These are phyloP conservation scores for Maccullochella peelii DNA, from an alignment of 2,113 vertebrate species.

Conservation along the genomic window DNA sequence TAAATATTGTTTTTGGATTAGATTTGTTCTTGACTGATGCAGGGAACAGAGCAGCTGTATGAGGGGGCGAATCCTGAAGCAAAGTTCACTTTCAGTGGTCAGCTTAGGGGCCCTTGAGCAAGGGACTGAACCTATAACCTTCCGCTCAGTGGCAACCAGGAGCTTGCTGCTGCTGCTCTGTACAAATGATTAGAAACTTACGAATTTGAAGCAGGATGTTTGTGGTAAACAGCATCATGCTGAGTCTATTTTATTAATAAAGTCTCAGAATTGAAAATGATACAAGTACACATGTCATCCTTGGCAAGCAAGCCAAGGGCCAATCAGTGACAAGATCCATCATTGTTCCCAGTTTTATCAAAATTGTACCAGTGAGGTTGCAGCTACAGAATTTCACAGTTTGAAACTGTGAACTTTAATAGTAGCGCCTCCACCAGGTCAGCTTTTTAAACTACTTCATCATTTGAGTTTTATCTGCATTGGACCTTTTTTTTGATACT, in stretches of 20 bases:
- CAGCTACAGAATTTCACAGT: background rate
- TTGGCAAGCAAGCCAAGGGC: background rate
- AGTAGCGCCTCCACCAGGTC: background rate
- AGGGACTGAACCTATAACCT: background rate
- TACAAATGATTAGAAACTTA: too few relatives aligned
- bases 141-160: background rate
- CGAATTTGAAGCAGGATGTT: background rate
- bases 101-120: background rate
- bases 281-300: background rate
- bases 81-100: background rate
- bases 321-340: background rate
- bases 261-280: background rate
- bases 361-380: background rate
- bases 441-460: background rate
- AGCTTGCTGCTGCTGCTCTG: background rate
- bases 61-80: background rate
- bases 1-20: constrained; percentile 20
- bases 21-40: background rate
- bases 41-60: background rate
- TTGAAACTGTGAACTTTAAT: background rate
- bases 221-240: background rate
- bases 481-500: background rate
- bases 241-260: constrained; percentile 9
- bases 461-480: background rate
- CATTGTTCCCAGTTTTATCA: background rate